phyloP scores from a whole-genome alignment of 2,797 vertebrate species.

The Rhinoraja longicauda region DNA sequence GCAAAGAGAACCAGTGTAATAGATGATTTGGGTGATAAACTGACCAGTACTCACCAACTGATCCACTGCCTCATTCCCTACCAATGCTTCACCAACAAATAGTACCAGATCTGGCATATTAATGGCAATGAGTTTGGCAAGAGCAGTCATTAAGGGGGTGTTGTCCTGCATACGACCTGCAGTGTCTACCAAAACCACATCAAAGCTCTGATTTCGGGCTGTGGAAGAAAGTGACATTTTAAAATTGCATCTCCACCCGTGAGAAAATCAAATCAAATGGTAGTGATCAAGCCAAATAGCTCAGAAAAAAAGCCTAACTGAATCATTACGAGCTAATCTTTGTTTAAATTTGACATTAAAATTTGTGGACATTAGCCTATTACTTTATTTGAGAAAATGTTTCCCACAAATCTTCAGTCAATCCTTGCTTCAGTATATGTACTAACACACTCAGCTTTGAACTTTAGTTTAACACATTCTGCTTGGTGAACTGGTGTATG shows the following conservation, averaged over 20 bases:
- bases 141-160: conserved; percentile 85
- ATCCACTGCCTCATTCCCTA: conserved; percentile 95
- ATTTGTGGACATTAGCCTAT: background rate
- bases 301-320: background rate
- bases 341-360: background rate
- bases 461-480: background rate
- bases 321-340: too few species aligned
- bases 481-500: background rate
- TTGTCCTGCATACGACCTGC: conserved; percentile 99
- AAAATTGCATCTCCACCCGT: background rate
- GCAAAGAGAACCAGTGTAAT: too few species aligned
- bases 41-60: conserved; percentile 75
- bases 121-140: conserved; percentile 94
- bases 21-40: background rate
- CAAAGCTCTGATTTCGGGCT: conserved; percentile 90
- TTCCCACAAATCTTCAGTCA: background rate
- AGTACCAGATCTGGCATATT: conserved; percentile 91
- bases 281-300: background rate
- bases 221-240: conserved; percentile 35
- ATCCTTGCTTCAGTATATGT: background rate
- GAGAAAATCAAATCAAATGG: background rate
- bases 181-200: conserved; percentile 96
- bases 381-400: background rate
- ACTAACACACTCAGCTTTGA: background rate
- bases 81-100: conserved; percentile 93